Evolutionary conservation across 2,113 vertebrate species (phyloP).

Genomic region (Gallinago undulata): DNA sequence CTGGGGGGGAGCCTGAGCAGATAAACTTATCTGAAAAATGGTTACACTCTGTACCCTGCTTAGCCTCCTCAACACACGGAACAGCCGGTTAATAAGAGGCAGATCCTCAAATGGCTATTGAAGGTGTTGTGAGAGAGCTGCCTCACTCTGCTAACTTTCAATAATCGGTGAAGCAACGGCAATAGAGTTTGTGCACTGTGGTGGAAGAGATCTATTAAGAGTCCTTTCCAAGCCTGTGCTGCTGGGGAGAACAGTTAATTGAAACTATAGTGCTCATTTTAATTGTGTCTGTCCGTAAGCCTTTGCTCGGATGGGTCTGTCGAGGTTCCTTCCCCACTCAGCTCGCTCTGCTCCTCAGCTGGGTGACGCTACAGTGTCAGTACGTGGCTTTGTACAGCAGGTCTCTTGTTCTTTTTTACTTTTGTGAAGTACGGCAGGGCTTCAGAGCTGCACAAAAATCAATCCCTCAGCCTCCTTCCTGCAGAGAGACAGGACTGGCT

Average conservation of each 20-base stretch:
- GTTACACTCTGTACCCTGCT: neutral
- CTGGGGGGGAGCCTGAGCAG: neutral
- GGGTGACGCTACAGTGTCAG: accelerated
- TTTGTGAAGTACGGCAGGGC: neutral
- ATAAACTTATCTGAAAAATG: neutral
- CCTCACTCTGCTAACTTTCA: constrained; percentile 66
- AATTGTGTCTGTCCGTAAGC: constrained; percentile 49
- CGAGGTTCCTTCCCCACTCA: neutral
- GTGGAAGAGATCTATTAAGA: constrained; percentile 73
- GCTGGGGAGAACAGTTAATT: constrained; percentile 63
- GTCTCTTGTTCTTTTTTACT: neutral
- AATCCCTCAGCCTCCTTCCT: neutral
- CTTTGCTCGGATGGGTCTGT: constrained; percentile 7
- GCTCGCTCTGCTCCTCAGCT: neutral
- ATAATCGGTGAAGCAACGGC: constrained; percentile 39
- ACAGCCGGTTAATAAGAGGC: constrained; percentile 22
- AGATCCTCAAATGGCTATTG: constrained; percentile 29
- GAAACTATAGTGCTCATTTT: constrained; percentile 59
- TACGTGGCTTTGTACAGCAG: neutral
- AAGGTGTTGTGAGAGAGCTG: constrained; percentile 49
- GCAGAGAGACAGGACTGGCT: neutral
- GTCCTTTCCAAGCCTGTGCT: constrained; percentile 39
- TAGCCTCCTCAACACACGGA: neutral
- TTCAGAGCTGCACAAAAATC: neutral
- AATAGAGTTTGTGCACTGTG: constrained; percentile 66